Base-by-base conservation (phyloP, 2,113 vertebrate genomes). In the Taxidea taxus region DNA sequence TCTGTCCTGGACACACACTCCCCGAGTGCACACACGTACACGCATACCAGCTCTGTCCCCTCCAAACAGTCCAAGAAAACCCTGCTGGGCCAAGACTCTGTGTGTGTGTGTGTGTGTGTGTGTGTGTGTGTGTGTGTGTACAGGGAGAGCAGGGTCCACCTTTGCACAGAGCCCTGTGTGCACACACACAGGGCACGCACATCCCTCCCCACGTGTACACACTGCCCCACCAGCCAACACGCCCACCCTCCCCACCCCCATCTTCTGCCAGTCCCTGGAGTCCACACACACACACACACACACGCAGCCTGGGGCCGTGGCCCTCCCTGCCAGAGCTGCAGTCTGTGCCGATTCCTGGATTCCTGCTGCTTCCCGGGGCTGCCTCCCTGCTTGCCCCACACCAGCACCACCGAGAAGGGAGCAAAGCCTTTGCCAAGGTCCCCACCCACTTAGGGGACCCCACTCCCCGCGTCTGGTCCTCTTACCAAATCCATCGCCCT, bases 271-370 rank as follows among this genome's bases (percentile, higher is more conserved):
- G 86, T 47, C 81, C 58, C 89, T 34, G 78, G 90, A 56, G 49
- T 70, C 54, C 78, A 31, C 12, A 39, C 95, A 56, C 0, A 14
- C 72, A 89, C 3, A 60, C 84, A 82, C 95, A 64, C 87, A 51
- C 64, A 51, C 74, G 77, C 9, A 16, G 20, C 3, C 18, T 21
- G 1, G 85, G 1, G 85, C 92, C 18, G 31, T 83, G 83, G 95
- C 92, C 89, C 60, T 2, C 89, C 54, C 87, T 85, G 92, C 92
- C 91, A 87, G 60, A 72, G 92, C 98, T 97, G 97, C 97, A 96
- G 97, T 95, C 21, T 60, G 72, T 84, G 94, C 64, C n/a, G 21
- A 34, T 75, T 56, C 14, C 66, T 13, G 87, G 21, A 34, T 75
- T 56, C 14, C 66, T 13, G 87, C 96, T 34, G 66, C 51, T n/a